phyloP scores from a whole-genome alignment of 2,888 invertebrate species.

The Andrena dorsata region DNA sequence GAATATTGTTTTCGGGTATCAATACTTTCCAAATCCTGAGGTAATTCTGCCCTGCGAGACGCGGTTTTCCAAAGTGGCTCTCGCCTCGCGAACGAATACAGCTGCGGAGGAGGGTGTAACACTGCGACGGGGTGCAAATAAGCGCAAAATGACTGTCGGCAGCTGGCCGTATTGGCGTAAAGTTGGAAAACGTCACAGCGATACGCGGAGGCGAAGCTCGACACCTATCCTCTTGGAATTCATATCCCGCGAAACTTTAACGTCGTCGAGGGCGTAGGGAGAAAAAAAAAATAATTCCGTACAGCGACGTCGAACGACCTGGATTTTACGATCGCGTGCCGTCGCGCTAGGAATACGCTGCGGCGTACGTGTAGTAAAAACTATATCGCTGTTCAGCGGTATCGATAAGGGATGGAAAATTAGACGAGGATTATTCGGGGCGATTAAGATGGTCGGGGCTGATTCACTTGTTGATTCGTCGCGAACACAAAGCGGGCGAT shows the following conservation, averaged over 20 bases:
- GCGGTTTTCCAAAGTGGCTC: slow-evolving; percentile 35
- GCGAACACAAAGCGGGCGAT: not conserved
- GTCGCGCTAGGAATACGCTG: not conserved
- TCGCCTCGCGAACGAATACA: slow-evolving; percentile 15
- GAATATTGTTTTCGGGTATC: not conserved
- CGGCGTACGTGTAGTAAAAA: not conserved
- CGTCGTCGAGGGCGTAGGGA: not conserved
- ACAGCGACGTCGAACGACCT: slow-evolving; percentile 9
- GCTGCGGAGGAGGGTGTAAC: slow-evolving; percentile 32
- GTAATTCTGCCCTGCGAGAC: not conserved
- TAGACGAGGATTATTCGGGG: not conserved
- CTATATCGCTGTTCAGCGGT: not conserved
- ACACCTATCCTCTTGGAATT: slow-evolving; percentile 69
- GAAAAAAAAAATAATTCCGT: slow-evolving; percentile 30
- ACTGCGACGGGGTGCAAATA: slow-evolving; percentile 74
- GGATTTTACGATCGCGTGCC: slow-evolving; percentile 48
- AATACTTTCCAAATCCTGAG: not conserved
- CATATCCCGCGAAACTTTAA: slow-evolving; percentile 50
- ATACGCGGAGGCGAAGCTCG: slow-evolving; percentile 59
- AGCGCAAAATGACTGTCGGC: slow-evolving; percentile 78
- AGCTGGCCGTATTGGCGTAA: slow-evolving; percentile 78
- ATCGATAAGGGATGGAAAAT: slow-evolving; percentile 33
- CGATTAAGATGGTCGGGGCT: slow-evolving; percentile 12
- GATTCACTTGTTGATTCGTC: slow-evolving; percentile 44
- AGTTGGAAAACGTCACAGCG: slow-evolving; percentile 75